Percentiles rank a stretch among this genome's conserved stretches.
These are phyloP conservation scores for Pterobdella sp. DNA, from an alignment of 2,888 invertebrate genomes.

Conservation along the genomic window DNA sequence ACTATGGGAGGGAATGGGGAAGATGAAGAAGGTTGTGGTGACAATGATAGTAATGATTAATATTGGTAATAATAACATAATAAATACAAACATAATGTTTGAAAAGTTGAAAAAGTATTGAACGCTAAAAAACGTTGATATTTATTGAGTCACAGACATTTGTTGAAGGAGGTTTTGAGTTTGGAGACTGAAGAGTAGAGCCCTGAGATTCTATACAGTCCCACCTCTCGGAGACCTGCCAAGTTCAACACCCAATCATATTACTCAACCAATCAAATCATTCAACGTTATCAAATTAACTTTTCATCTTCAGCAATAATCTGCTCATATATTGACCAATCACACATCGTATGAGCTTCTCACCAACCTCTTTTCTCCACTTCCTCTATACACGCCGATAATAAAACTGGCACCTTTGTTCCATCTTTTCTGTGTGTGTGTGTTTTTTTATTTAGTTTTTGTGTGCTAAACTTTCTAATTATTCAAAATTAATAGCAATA, in stretches of 20 bases:
- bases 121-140: too few relatives aligned
- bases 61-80: too few relatives aligned
- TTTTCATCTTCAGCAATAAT: background rate
- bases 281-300: background rate
- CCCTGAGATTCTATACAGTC: constrained; percentile 3
- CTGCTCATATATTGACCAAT: too few relatives aligned
- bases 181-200: background rate
- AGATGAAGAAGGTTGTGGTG: background rate
- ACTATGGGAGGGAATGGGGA: background rate
- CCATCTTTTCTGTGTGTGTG: background rate
- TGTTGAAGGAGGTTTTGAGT: constrained; percentile 5
- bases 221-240: background rate
- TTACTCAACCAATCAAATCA: background rate
- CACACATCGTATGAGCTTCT: too few relatives aligned
- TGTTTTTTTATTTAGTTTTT: background rate
- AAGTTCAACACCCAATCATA: background rate
- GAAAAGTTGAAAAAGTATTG: too few relatives aligned
- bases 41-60: background rate
- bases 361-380: background rate
- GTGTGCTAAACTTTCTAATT: background rate
- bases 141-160: background rate
- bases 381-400: background rate
- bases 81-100: too few relatives aligned
- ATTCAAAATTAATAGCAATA: background rate
- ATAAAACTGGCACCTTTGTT: background rate